Evolutionary conservation across 2,888 invertebrate species (phyloP), one percentile per base, ranked within the genome.

Genomic region (Xylota sylvarum): DNA sequence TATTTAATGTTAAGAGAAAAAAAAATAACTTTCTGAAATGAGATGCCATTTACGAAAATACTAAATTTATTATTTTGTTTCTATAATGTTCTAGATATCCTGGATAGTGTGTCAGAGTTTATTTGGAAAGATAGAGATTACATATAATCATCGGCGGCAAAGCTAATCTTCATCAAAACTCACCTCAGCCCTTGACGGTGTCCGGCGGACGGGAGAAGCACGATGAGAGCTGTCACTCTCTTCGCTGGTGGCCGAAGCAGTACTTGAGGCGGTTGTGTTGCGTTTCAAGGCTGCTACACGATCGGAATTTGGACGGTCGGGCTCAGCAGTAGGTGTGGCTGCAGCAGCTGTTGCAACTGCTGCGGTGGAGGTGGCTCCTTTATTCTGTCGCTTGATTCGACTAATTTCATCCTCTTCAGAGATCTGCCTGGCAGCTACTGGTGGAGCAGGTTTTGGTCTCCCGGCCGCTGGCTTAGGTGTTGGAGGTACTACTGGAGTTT

Each of bases 381-480:
- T 97, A 90, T 97, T 97, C 93, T 97, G 96, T 90, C 96, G 96
- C 93, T 98, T 98, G 88, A 97, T 96, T 90, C 96, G 95, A 9
- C 96, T 94, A 87, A 98, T 97, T 92, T 98, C 98, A 90, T 97
- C 97, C 90, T 97, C 97, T 93, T 98, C 98, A 91, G 97, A 97
- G 88, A 96, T 94, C 92, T 97, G 97, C 83, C 97, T 94, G 62
- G 95, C 94, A 9, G 96, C 94, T n/a, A 95, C 94, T 52, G 93
- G 93, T 6, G 93, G 93, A 65, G 94, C 93, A 64, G 92, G 92
- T 90, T 92, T 90, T 89, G 93, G 90, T 90, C 93, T 92, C 27
- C 93, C 93, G 87, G 93, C 93, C 73, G 94, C 93, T 9, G 93
- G 93, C 90, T 94, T 94, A 86, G 94, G 93, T 3, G 93, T 92